These are phyloP conservation scores for Rhea pennata DNA, from an alignment of 2,113 vertebrate species.

Conservation along the genomic window DNA sequence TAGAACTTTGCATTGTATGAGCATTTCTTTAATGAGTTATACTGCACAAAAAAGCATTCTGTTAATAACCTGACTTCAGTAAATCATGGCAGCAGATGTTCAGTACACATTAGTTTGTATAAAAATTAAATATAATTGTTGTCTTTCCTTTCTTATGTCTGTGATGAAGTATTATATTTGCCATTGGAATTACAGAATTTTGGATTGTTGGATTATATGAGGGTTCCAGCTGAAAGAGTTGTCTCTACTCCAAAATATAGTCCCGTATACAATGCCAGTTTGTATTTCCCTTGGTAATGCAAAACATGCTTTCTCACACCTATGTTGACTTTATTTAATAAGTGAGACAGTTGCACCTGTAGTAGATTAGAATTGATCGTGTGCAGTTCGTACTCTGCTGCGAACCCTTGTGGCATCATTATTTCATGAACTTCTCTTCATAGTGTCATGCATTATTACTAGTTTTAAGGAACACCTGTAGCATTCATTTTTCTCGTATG, in stretches of 20 bases:
- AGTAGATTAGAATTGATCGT: conserved; percentile 51
- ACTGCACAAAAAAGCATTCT: background rate
- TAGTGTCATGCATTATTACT: conserved; percentile 9
- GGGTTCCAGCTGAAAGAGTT: background rate
- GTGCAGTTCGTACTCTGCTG: background rate
- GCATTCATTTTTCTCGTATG: background rate
- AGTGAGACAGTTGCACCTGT: conserved; percentile 34
- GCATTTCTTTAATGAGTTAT: background rate
- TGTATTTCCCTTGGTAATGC: background rate
- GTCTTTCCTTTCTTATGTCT: background rate
- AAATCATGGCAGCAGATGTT: background rate
- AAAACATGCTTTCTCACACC: background rate
- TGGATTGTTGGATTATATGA: background rate
- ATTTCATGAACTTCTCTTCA: background rate
- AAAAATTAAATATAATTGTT: background rate
- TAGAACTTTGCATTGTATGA: background rate
- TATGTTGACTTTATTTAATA: background rate
- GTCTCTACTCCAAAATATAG: background rate
- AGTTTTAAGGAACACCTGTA: conserved; percentile 25
- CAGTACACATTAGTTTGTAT: background rate
- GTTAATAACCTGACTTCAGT: background rate
- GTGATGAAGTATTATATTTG: background rate
- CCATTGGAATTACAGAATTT: background rate
- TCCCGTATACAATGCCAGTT: background rate
- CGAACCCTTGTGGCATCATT: conserved; percentile 41